phyloP scores from a whole-genome alignment of 2,797 vertebrate genomes.

The Sternotherus odoratus region DNA sequence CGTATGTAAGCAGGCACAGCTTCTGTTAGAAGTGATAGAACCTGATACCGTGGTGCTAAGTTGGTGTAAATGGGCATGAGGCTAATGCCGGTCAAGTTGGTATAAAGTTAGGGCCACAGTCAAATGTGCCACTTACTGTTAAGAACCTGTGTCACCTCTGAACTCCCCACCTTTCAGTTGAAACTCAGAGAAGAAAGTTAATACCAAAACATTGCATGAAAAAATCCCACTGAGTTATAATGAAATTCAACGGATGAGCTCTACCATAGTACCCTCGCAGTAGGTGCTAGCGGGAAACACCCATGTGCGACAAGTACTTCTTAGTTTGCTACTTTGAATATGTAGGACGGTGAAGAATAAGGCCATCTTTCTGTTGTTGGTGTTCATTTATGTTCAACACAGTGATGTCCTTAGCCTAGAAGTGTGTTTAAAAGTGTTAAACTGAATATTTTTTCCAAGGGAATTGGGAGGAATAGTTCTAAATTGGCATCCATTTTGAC shows the following conservation, averaged over 20 bases:
- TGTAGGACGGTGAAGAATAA: background rate
- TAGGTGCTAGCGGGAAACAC: background rate
- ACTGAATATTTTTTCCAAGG: background rate
- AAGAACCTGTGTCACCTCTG: background rate
- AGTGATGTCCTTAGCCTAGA: background rate
- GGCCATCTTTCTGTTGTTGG: background rate
- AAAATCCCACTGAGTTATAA: background rate
- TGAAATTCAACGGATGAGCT: background rate
- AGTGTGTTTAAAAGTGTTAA: fast-evolving
- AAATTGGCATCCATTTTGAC: fast-evolving
- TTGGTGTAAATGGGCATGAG: background rate
- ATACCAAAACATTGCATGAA: background rate
- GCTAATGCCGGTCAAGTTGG: background rate
- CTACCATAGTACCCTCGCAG: background rate
- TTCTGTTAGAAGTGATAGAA: background rate
- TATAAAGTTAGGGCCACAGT: background rate
- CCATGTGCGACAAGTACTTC: background rate
- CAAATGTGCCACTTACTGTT: background rate
- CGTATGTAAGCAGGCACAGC: background rate
- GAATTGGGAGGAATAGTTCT: background rate
- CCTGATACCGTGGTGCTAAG: background rate
- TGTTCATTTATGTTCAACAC: fast-evolving
- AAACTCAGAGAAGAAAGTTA: background rate
- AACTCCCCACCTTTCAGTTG: background rate
- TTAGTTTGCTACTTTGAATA: background rate